These are phyloP conservation scores for Helogale parvula DNA, from an alignment of 2,113 vertebrate species.

Conservation along the genomic window DNA sequence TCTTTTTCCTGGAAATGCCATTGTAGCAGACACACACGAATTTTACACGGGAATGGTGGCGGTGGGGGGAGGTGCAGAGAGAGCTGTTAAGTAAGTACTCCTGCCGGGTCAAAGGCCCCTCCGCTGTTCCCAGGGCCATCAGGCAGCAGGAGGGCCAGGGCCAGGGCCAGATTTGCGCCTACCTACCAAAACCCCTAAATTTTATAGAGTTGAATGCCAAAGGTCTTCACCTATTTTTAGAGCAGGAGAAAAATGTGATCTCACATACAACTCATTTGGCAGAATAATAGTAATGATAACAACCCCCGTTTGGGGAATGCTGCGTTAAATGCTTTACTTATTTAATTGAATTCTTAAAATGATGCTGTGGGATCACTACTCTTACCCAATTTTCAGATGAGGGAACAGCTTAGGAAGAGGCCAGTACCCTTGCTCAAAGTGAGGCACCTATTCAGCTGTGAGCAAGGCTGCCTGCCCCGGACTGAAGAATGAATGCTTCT, in stretches of 20 bases:
- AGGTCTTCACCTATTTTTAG: not conserved
- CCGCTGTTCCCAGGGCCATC: not conserved
- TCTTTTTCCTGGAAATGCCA: not conserved
- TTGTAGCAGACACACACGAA: not conserved
- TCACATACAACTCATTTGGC: constrained; percentile 7
- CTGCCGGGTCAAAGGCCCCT: not conserved
- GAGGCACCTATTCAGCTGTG: not conserved
- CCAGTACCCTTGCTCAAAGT: not conserved
- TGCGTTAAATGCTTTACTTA: not conserved
- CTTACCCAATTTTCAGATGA: not conserved
- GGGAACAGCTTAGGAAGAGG: not conserved
- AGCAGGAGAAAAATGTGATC: not conserved
- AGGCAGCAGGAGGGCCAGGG: not conserved
- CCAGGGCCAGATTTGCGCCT: not conserved
- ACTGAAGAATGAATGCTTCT: not conserved
- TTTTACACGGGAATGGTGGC: not conserved
- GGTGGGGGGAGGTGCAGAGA: not conserved
- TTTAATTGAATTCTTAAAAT: constrained; percentile 21
- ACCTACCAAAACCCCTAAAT: not conserved
- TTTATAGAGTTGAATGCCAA: not conserved
- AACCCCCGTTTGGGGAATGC: not conserved
- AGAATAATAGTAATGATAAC: not conserved
- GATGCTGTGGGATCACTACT: not conserved
- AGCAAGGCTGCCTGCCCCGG: not conserved
- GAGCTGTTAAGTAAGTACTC: not conserved